Percentiles rank a stretch among this genome's conserved stretches.
phyloP scores from a whole-genome alignment of 2,113 vertebrate species.

The Oceanodroma tethys region DNA sequence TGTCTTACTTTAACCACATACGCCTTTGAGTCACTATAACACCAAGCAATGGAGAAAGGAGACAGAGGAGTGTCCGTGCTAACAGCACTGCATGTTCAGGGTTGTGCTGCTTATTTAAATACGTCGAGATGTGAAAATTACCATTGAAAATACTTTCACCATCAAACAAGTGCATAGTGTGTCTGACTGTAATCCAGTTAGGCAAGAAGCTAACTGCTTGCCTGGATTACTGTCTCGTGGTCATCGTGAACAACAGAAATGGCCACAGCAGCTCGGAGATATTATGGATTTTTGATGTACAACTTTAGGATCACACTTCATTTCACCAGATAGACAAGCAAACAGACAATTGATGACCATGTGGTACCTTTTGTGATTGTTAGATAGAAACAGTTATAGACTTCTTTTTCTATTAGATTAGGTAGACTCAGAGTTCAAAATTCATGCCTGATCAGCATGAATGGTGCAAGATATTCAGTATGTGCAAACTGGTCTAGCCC shows the following conservation, averaged over 20 bases:
- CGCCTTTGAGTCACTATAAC: not conserved
- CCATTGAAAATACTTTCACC: not conserved
- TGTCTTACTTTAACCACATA: not conserved
- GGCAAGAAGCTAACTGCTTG: not conserved
- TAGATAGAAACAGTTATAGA: not conserved
- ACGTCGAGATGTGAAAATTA: not conserved
- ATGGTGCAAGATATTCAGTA: not conserved
- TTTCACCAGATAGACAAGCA: not conserved
- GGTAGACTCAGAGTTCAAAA: not conserved
- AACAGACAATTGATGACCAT: not conserved
- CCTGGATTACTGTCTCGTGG: not conserved
- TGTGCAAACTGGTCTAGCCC: not conserved
- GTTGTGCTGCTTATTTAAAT: not conserved
- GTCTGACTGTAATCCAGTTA: not conserved
- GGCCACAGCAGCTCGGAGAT: not conserved
- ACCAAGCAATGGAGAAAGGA: not conserved
- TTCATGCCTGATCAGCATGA: not conserved
- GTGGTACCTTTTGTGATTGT: not conserved
- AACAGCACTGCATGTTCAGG: not conserved
- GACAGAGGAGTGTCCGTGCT: not conserved
- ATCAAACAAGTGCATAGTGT: not conserved
- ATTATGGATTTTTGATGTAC: not conserved
- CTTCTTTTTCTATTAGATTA: not conserved
- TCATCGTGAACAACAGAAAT: not conserved
- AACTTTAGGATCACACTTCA: not conserved